A percentile compares a stretch with the other conserved stretches of the same genome.
These are phyloP conservation scores for Drosophila infuscata DNA, from an alignment of 2,888 invertebrate genomes.

Conservation along the genomic window DNA sequence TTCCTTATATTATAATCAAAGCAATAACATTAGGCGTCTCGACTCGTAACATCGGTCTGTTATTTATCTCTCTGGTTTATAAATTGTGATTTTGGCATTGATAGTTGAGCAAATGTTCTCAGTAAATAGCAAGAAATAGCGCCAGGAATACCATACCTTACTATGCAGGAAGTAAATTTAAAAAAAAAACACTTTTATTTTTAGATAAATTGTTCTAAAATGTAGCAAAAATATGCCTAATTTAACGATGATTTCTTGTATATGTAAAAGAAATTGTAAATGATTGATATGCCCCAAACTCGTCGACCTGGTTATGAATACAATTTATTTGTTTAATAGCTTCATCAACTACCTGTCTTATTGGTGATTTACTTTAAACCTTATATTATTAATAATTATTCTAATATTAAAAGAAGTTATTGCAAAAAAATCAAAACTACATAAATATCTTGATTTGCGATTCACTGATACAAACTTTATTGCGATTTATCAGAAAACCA, in stretches of 20 bases:
- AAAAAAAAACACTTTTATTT: neutral
- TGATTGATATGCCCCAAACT: neutral
- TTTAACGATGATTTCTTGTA: neutral
- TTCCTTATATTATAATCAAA: slow-evolving; percentile 2
- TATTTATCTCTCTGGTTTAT: neutral
- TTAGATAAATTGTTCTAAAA: neutral
- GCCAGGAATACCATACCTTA: neutral
- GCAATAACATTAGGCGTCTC: neutral
- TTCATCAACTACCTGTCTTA: too few relatives aligned
- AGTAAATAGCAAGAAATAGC: neutral
- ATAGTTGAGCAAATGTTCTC: neutral
- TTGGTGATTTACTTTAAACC: neutral
- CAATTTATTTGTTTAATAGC: too few relatives aligned
- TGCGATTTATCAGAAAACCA: neutral
- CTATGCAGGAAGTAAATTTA: neutral
- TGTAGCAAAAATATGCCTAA: neutral
- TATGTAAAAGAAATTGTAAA: neutral
- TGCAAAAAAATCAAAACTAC: neutral
- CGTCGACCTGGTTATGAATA: too few relatives aligned
- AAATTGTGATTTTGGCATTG: too few relatives aligned
- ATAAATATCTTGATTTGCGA: neutral
- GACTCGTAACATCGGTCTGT: neutral
- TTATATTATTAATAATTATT: neutral
- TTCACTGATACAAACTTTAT: neutral
- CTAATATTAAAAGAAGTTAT: neutral